Evolutionary conservation across 1,140 invertebrate genomes (phyloP), one percentile per base, ranked within the genome.

Genomic region (Zophobas atratus): DNA sequence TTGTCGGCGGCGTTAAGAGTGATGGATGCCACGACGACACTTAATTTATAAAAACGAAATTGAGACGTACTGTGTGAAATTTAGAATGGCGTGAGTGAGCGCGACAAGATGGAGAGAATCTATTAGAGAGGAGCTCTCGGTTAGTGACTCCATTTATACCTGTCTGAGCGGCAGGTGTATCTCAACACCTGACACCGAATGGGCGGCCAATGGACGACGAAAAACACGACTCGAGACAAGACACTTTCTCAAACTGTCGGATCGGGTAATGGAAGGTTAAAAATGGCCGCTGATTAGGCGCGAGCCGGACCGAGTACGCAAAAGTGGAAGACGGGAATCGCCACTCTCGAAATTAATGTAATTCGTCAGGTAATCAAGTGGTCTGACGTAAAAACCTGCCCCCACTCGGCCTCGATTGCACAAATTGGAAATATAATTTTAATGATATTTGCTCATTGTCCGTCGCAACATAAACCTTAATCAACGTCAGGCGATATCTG

Each of bases 401-500:
- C 43, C 43, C 8, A 20, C 20, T 20, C 20, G 20, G 20, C 20
- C 20, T 20, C 20, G 20, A 20, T 20, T 51, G 2, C 49, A 51
- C 49, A 51, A 51, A 51, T 51, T 51, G 49, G 49, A 51, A 51
- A 51, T 51, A 51, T 51, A 51, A 51, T 51, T 51, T 51, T 51
- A 20, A 51, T 51, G 49, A 51, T 51, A 51, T 51, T 51, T 51
- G n/a, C 49, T 20, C 49, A 51, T 51, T 51, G 49, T 51, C 49
- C 57, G 57, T 63, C 57, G 36, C n/a, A 53, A 55, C 70, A 78
- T 78, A 78, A 75, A 73, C 39, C 73, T 78, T 71, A 78, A 78
- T 79, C 43, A 79, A 79, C 72, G 39, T 71, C 60, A 36, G 33
- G 8, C 51, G 51, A 74, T 79, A 79, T 76, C 72, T 70, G 49